These are phyloP conservation scores for fruit fly (Drosophila melanogaster) DNA, from an alignment of 1,140 invertebrate genomes.

Conservation along the genomic window Release_6_plus_ISO1_MT NC_004354.4:14698001-14698500, in stretches of 20 bases:
- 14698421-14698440: conserved; percentile 67
- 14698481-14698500: conserved; percentile 17
- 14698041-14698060: background rate
- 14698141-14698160: background rate
- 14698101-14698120: conserved; percentile 48
- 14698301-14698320: conserved; percentile 41
- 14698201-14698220: conserved; percentile 63
- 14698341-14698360: conserved; percentile 59
- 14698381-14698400: background rate
- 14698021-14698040: conserved; percentile 1
- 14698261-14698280: conserved; percentile 54
- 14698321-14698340: conserved; percentile 15
- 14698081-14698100: conserved; percentile 52
- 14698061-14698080: conserved; percentile 5
- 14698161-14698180: conserved; percentile 56
- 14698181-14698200: conserved; percentile 78
- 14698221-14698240: conserved; percentile 82
- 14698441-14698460: conserved; percentile 83
- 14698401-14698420: conserved; percentile 35
- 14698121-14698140: conserved; percentile 20
- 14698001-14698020: conserved; percentile 31
- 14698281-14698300: conserved; percentile 34
- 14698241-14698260: conserved; percentile 80
- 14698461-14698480: conserved; percentile 58
- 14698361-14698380: background rate